Conservation (phyloP, 2,888 invertebrate species). For the Buathra laborator region DNA sequence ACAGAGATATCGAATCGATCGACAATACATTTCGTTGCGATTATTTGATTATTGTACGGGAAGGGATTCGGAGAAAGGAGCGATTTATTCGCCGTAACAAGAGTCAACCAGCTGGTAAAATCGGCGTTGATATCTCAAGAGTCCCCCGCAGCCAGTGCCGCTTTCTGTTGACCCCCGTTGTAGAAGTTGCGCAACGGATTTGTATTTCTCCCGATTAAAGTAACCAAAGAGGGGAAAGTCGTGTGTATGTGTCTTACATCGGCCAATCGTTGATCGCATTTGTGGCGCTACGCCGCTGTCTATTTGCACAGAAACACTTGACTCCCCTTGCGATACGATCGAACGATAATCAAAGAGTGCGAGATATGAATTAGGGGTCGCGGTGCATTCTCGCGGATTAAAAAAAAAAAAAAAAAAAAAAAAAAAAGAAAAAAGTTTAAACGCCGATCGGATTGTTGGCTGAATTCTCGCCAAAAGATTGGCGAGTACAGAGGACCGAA, state of each 20-base stretch:
- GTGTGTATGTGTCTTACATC: not conserved
- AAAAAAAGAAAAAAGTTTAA: too few relatives aligned
- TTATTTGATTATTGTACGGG: not conserved
- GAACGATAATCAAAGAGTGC: constrained; percentile 33
- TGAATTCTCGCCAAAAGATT: not conserved
- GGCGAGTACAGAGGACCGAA: constrained; percentile 22
- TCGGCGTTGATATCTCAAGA: constrained; percentile 6
- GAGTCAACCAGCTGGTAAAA: not conserved
- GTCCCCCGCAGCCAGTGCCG: not conserved
- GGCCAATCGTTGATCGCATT: constrained; percentile 15
- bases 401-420: not conserved
- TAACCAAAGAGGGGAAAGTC: constrained; percentile 53
- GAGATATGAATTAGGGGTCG: constrained; percentile 10
- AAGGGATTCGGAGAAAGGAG: not conserved
- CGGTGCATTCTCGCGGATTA: constrained; percentile 11
- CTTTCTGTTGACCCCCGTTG: constrained; percentile 18
- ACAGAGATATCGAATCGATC: not conserved
- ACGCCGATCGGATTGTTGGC: not conserved
- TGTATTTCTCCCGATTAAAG: constrained; percentile 20
- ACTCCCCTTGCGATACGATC: constrained; percentile 18
- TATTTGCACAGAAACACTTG: constrained; percentile 10
- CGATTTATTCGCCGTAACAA: not conserved
- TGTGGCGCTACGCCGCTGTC: not conserved
- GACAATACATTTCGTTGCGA: not conserved
- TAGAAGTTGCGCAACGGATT: constrained; percentile 57